A percentile compares a stretch with the other conserved stretches of the same genome.
phyloP scores from a whole-genome alignment of 1,140 invertebrate genomes.

The Nebria ingens region DNA sequence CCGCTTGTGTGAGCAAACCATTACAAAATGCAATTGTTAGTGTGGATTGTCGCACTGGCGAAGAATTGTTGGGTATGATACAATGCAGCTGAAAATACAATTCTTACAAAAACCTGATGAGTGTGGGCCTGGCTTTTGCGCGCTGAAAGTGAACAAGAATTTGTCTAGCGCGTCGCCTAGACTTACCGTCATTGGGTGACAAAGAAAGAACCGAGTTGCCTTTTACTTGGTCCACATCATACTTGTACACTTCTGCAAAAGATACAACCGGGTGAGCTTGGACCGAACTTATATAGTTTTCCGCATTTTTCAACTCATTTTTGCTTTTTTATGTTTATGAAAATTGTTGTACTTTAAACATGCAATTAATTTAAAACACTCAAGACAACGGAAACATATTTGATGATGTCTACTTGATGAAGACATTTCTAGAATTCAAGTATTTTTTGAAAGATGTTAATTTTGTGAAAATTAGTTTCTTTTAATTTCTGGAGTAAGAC shows the following conservation, averaged over 20 bases:
- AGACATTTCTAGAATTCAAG: too few species aligned
- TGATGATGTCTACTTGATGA: too few species aligned
- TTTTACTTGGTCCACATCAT: constrained; percentile 7
- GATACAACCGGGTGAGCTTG: constrained; percentile 33
- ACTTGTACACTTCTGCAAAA: constrained; percentile 43
- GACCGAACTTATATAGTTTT: background rate
- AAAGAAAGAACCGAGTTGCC: constrained; percentile 29
- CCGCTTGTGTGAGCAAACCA: background rate
- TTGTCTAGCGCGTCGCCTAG: constrained; percentile 11
- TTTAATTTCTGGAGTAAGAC: too few species aligned
- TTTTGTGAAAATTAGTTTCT: too few species aligned
- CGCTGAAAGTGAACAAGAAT: background rate
- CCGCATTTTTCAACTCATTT: background rate
- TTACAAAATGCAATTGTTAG: background rate
- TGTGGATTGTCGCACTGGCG: background rate
- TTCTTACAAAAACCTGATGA: background rate
- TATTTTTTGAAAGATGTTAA: background rate
- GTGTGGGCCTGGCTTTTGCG: background rate
- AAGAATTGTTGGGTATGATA: too few species aligned
- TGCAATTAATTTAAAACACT: background rate
- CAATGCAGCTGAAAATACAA: constrained; percentile 7
- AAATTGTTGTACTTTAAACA: background rate
- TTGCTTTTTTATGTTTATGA: background rate
- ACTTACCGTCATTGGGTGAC: constrained; percentile 42
- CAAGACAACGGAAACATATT: background rate